These are phyloP conservation scores for Rhadina sibilatrix DNA, from an alignment of 2,113 vertebrate genomes.

Conservation along the genomic window DNA sequence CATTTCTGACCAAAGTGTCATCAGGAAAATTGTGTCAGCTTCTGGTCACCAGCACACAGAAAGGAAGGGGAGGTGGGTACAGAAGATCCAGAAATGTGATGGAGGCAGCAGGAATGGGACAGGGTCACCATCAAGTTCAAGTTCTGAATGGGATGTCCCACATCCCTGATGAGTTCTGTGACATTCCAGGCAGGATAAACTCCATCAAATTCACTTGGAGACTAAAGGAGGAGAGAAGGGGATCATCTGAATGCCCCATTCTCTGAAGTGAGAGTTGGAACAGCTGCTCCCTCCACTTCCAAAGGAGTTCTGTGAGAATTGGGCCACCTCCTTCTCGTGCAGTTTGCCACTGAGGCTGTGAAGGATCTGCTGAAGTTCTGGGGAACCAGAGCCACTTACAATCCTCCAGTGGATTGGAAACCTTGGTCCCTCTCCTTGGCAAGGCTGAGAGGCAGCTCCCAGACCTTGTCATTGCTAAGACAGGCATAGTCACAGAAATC, in stretches of 20 bases:
- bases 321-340: not conserved
- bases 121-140: not conserved
- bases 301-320: not conserved
- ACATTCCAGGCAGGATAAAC: not conserved
- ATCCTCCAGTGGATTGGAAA: not conserved
- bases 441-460: not conserved
- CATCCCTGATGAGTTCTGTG: not conserved
- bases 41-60: not conserved
- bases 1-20: slow-evolving; percentile 2
- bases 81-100: not conserved
- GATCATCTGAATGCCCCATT: not conserved
- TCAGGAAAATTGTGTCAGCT: slow-evolving; percentile 1
- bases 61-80: not conserved
- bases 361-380: not conserved
- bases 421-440: not conserved
- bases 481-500: accelerated
- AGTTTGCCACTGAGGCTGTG: accelerated
- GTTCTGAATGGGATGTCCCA: not conserved
- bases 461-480: not conserved
- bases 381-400: not conserved
- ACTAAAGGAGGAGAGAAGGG: not conserved
- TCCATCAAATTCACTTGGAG: not conserved
- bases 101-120: not conserved
- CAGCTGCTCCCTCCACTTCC: not conserved
- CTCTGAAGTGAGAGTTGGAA: not conserved